A percentile compares a stretch with the other conserved stretches of the same genome.
Conservation (phyloP, 2,888 invertebrate species). For the Noctua janthe region DNA sequence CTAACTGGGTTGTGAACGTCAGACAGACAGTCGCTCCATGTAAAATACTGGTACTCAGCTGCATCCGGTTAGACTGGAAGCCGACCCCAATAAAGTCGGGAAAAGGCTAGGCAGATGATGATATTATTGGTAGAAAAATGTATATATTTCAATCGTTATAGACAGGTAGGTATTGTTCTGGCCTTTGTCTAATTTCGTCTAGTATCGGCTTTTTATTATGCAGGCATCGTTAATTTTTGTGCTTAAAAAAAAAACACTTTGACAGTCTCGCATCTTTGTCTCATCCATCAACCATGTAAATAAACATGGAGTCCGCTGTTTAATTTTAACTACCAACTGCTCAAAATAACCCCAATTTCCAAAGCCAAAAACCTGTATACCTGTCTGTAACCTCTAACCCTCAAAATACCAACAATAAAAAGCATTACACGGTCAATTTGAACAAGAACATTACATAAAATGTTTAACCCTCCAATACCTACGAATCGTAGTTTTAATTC, state of each 20-base stretch:
- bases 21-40: too few relatives aligned
- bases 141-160: too few relatives aligned
- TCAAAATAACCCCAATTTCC: not conserved
- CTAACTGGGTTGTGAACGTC: too few relatives aligned
- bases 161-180: too few relatives aligned
- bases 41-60: too few relatives aligned
- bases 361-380: slow-evolving; percentile 16
- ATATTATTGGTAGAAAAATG: too few relatives aligned
- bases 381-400: slow-evolving; percentile 48
- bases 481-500: slow-evolving; percentile 84
- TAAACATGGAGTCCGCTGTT: too few relatives aligned
- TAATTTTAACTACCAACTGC: not conserved
- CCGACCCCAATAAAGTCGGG: too few relatives aligned
- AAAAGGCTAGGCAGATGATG: too few relatives aligned
- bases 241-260: too few relatives aligned
- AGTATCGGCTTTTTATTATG: not conserved
- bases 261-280: not conserved
- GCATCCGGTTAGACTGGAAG: too few relatives aligned
- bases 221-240: too few relatives aligned
- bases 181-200: not conserved
- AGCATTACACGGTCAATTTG: slow-evolving; percentile 83
- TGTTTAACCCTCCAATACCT: slow-evolving; percentile 79
- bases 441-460: slow-evolving; percentile 79
- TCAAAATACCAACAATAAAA: slow-evolving; percentile 66
- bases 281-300: not conserved